phyloP scores from a whole-genome alignment of 2,797 vertebrate genomes.

The Miopithecus talapoin region DNA sequence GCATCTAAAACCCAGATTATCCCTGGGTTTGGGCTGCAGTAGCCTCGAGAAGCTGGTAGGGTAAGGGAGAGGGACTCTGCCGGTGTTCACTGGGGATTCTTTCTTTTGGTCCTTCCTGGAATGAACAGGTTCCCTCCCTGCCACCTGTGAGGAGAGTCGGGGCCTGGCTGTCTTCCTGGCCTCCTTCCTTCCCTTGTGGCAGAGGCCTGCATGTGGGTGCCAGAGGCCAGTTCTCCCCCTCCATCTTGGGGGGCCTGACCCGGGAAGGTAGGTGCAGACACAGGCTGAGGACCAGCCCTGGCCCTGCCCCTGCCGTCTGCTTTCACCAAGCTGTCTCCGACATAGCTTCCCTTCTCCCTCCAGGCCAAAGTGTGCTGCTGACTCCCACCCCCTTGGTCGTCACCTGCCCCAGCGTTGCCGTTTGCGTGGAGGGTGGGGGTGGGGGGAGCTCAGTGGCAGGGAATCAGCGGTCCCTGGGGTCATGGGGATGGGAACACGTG shows the following conservation, averaged over 20 bases:
- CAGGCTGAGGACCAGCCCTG: not conserved
- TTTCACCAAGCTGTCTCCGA: not conserved
- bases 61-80: not conserved
- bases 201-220: not conserved
- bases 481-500: not conserved
- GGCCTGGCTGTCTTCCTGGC: not conserved
- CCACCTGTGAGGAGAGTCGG: not conserved
- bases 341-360: not conserved
- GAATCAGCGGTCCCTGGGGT: not conserved
- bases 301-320: not conserved
- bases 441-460: not conserved
- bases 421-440: not conserved
- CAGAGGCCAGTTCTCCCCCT: not conserved
- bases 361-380: conserved; percentile 70
- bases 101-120: not conserved
- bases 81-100: not conserved
- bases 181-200: not conserved
- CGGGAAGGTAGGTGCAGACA: not conserved
- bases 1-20: not conserved
- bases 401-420: not conserved
- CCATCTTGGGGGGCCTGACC: not conserved
- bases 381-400: not conserved
- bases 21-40: not conserved
- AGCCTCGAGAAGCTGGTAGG: not conserved
- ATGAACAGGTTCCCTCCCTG: not conserved